These are phyloP conservation scores for Malthinus seriepunctatus DNA, from an alignment of 2,888 invertebrate genomes.

Conservation along the genomic window DNA sequence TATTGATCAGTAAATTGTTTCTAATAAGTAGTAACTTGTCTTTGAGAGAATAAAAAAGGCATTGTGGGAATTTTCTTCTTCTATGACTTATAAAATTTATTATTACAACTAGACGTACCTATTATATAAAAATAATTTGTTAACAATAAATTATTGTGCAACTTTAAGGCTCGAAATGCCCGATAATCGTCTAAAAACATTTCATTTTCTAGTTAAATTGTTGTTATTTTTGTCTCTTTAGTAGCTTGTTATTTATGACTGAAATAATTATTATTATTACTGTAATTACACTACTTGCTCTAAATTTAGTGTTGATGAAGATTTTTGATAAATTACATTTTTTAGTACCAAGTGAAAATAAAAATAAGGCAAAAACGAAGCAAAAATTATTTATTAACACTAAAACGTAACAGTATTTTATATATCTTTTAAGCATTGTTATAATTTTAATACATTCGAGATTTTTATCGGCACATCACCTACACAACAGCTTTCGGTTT, in stretches of 20 bases:
- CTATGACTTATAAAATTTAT: conserved; percentile 1
- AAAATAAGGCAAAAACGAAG: background rate
- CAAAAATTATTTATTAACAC: conserved; percentile 1
- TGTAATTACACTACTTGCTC: too few relatives aligned
- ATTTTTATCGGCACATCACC: background rate
- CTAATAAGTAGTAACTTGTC: too few relatives aligned
- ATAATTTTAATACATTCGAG: conserved; percentile 2
- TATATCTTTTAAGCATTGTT: conserved; percentile 5
- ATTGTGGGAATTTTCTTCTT: background rate
- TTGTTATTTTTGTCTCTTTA: too few relatives aligned
- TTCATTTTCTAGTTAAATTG: too few relatives aligned
- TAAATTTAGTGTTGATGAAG: too few relatives aligned
- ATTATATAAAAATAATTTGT: too few relatives aligned
- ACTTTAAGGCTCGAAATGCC: too few relatives aligned
- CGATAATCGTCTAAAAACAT: too few relatives aligned
- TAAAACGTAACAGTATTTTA: background rate
- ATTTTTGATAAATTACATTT: too few relatives aligned
- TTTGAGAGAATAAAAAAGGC: background rate
- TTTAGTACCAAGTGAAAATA: background rate
- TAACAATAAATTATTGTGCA: too few relatives aligned
- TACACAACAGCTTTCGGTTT: conserved; percentile 4
- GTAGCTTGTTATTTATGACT: too few relatives aligned
- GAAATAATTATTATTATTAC: too few relatives aligned
- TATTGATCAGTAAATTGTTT: conserved; percentile 1
- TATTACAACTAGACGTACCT: background rate